Evolutionary conservation across 1,140 invertebrate genomes (phyloP).

Genomic region (Chelonus insularis): DNA sequence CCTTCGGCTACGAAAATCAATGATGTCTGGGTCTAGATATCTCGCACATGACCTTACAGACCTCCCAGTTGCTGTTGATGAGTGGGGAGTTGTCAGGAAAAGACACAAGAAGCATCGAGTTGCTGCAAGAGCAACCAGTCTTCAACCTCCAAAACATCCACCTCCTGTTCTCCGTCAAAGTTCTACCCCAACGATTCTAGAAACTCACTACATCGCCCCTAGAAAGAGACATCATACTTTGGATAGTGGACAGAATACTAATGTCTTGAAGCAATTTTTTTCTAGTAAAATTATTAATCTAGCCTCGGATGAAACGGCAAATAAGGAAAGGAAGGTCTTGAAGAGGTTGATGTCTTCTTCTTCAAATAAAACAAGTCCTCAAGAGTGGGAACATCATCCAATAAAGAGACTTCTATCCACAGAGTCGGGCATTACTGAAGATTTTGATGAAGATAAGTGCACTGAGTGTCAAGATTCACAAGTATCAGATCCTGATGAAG

Average conservation of each 20-base stretch:
- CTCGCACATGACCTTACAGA: conserved; percentile 67
- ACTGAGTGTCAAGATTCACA: conserved; percentile 16
- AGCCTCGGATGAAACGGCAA: conserved; percentile 31
- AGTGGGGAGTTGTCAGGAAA: conserved; percentile 57
- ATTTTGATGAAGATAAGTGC: conserved; percentile 54
- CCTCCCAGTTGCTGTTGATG: conserved; percentile 65
- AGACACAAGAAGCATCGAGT: conserved; percentile 47
- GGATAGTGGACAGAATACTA: conserved; percentile 34
- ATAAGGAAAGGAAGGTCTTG: conserved; percentile 30
- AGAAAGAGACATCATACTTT: conserved; percentile 42
- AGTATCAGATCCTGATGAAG: conserved; percentile 15
- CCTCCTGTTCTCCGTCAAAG: conserved; percentile 42
- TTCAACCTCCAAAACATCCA: conserved; percentile 39
- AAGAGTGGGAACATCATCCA: conserved; percentile 35
- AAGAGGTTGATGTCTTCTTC: conserved; percentile 32
- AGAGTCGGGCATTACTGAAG: conserved; percentile 54
- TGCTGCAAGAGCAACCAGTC: conserved; percentile 48
- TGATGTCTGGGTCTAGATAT: conserved; percentile 63
- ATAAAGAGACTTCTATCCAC: conserved; percentile 49
- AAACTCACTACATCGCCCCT: conserved; percentile 28
- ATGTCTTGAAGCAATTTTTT: conserved; percentile 40
- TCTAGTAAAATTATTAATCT: conserved; percentile 29
- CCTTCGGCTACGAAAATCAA: conserved; percentile 50
- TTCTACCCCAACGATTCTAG: conserved; percentile 44
- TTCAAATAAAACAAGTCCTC: conserved; percentile 14